Evolutionary conservation across 2,797 vertebrate genomes (phyloP), one percentile per base, ranked within the genome.

Genomic region (Manis javanica): DNA sequence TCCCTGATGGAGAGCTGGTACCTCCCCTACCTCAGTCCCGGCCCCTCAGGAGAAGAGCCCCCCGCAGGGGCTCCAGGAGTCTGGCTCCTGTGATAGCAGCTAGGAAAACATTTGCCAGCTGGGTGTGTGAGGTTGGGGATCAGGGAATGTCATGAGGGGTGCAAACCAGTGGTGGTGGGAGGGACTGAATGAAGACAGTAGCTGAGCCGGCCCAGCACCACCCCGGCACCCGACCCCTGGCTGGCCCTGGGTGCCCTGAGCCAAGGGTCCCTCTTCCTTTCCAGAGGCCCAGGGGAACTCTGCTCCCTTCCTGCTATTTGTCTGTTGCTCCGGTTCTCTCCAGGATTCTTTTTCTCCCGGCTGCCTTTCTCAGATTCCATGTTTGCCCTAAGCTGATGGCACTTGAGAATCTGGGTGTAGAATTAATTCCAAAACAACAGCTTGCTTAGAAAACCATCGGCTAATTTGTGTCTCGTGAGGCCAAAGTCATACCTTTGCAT

Each of bases 101-200:
- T 34, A 3, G 57, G 72, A 37, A 14, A 29, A 72, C 64, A 9
- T 31, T 24, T 34, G 23, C 57, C 14, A 39, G 49, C 72, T 49
- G 0, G 24, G 24, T 29, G 64, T 26, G 71, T 12, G 66, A 85
- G 49, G 53, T 26, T n/a, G 7, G 26, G 14, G 46, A 7, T 57
- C 19, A 19, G 24, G 75, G 46, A 39, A n/a, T 4, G 7, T 11
- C 0, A 0, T 1, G 2, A 42, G 37, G 49, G 31, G 10, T n/a
- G 9, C 29, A 8, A 23, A 29, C 4, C 3, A 34, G 49, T 8
- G 26, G 46, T 23, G 23, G 2, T 23, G 34, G 6, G 79, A 34
- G 74, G n/a, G 68, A 14, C 24, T 1, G 3, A 63, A n/a, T 26
- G 61, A 29, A 49, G 37, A 69, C 15, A 15, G 37, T 6, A n/a